Base-by-base conservation (phyloP, 2,888 invertebrate genomes). In the Dasysyrphus tricinctus region DNA sequence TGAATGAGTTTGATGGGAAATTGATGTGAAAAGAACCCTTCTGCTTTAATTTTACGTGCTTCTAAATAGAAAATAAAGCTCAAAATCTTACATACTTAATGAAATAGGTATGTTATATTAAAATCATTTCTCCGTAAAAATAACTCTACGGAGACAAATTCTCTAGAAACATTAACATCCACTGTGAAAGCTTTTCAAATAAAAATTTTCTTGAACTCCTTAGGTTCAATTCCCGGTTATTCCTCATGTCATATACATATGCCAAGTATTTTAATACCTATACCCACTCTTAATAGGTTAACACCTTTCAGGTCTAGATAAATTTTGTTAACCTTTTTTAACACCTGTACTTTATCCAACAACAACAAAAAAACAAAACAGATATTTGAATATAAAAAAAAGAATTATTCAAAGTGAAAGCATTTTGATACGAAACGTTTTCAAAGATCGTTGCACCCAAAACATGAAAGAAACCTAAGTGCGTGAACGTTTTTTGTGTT, bases 381-480 rank as follows among this genome's bases (percentile, higher is more conserved):
- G 39, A 37, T 24, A 24, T 56, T 1, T 7, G 7, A 2, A 5
- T 32, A n/a, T 24, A 32, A 42, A 42, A 61, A 61, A 11, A 61
- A 61, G 5, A 39, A 12, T 39, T 11, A 63, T 32, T 73, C 65
- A 65, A 75, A 59, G 75, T 65, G 75, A 75, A 75, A 75, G 75
- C 65, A 54, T 56, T 75, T 65, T 65, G 34, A 75, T 56, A 75
- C 12, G 49, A 67, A 69, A 54, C 29, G 34, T 75, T 56, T 65
- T 65, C 56, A 65, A 63, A 75, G 75, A 75, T 75, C 65, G 75
- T 75, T 75, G 75, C 75, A 75, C 75, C 54, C 65, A 56, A 51
- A 57, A 54, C 32, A 65, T 56, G 44, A 75, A 75, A 65, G 34
- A 65, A 47, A 75, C 49, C 34, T 39, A 37, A 54, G 49, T 54